phyloP scores from a whole-genome alignment of 2,888 invertebrate genomes.

The Agrochola circellaris region DNA sequence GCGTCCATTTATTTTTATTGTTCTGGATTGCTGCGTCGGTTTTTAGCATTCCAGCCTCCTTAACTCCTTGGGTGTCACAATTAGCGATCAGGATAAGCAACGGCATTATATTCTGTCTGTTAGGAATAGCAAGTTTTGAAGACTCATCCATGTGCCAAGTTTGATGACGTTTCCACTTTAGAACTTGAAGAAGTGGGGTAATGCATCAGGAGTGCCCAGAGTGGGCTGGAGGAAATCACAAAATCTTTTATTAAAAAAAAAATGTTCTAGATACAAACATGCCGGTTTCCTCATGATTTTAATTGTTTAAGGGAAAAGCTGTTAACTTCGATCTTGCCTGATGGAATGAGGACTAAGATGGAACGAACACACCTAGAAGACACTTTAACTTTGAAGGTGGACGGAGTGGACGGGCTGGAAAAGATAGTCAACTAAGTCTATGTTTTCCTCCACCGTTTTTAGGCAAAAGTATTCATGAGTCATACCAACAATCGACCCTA shows the following conservation, averaged over 20 bases:
- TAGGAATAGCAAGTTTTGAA: not conserved
- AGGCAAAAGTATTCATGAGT: slow-evolving; percentile 9
- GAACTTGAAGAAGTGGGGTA: not conserved
- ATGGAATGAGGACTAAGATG: not conserved
- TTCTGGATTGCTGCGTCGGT: not conserved
- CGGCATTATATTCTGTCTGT: not conserved
- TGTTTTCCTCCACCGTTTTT: not conserved
- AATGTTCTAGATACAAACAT: too few relatives aligned
- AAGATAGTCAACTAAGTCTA: not conserved
- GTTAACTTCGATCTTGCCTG: not conserved
- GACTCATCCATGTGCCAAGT: not conserved
- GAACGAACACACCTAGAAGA: not conserved
- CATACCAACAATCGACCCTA: slow-evolving; percentile 9
- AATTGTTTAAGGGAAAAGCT: not conserved
- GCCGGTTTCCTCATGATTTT: not conserved
- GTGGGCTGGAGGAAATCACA: not conserved
- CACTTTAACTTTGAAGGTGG: not conserved
- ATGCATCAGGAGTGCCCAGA: not conserved
- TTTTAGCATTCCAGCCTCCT: not conserved
- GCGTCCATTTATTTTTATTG: not conserved
- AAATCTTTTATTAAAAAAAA: too few relatives aligned
- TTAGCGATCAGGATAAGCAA: not conserved
- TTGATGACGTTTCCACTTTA: not conserved
- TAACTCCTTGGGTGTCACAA: not conserved
- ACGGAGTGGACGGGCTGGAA: too few relatives aligned